phyloP scores from a whole-genome alignment of 2,888 invertebrate genomes.

The Lacanobia wlatinum region DNA sequence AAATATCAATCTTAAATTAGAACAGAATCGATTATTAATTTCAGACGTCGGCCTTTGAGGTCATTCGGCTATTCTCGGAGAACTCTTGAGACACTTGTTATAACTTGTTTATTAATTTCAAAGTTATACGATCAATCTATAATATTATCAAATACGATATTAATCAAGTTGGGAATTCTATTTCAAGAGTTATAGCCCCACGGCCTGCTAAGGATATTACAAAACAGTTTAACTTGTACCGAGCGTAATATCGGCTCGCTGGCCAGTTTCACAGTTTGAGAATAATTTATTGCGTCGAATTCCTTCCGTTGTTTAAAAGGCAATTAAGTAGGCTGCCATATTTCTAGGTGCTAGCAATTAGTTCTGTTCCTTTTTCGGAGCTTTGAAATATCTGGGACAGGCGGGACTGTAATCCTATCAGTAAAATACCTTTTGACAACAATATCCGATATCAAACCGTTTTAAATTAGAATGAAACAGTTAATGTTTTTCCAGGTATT shows the following conservation, averaged over 20 bases:
- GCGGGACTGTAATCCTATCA: neutral
- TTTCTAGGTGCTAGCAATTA: conserved; percentile 12
- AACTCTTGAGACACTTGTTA: neutral
- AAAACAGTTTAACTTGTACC: conserved; percentile 38
- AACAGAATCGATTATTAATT: neutral
- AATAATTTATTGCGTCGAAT: conserved; percentile 37
- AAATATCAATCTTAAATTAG: neutral
- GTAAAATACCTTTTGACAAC: neutral
- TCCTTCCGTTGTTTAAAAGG: conserved; percentile 27
- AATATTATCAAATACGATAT: neutral
- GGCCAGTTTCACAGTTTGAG: conserved; percentile 12
- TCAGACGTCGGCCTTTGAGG: neutral
- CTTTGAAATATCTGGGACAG: neutral
- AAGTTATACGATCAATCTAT: conserved; percentile 23
- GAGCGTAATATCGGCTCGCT: conserved; percentile 12
- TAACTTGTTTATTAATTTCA: neutral
- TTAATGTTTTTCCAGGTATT: neutral
- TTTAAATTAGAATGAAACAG: neutral
- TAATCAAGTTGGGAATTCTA: conserved; percentile 28
- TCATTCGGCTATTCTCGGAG: neutral
- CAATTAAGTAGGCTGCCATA: conserved; percentile 13
- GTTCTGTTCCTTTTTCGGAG: conserved; percentile 5
- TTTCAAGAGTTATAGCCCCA: conserved; percentile 38
- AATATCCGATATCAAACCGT: neutral
- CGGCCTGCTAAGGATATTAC: conserved; percentile 17